phyloP scores from a whole-genome alignment of 2,113 vertebrate species.

The Gnathonemus longibarbis region DNA sequence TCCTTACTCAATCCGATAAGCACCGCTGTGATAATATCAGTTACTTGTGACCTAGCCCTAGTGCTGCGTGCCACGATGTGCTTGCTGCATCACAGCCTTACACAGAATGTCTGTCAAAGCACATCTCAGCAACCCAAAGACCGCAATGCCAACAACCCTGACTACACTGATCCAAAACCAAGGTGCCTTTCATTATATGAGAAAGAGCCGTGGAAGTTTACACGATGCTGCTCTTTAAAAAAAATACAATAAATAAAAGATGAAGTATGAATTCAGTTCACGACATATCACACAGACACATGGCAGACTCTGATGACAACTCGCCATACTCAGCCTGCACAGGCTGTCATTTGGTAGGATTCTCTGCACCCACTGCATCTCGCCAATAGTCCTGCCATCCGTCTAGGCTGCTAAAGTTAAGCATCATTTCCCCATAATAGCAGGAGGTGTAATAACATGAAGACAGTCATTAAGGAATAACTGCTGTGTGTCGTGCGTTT shows the following conservation, averaged over 20 bases:
- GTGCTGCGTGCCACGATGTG: background rate
- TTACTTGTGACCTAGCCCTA: background rate
- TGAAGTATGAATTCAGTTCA: background rate
- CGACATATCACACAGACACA: background rate
- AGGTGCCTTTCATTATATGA: background rate
- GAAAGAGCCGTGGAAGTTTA: background rate
- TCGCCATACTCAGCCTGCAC: background rate
- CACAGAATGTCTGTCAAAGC: background rate
- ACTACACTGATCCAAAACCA: background rate
- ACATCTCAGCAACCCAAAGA: background rate
- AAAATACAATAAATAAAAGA: background rate
- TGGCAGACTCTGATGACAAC: background rate
- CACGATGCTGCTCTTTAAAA: too few species aligned
- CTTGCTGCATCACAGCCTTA: background rate
- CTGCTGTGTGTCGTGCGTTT: background rate
- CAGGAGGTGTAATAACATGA: slow-evolving; percentile 56
- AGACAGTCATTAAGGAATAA: slow-evolving; percentile 38
- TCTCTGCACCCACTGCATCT: background rate
- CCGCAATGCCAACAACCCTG: background rate
- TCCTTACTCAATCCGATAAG: background rate
- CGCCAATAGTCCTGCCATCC: background rate
- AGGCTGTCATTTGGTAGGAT: background rate
- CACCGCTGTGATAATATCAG: background rate
- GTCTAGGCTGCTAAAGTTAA: slow-evolving; percentile 54
- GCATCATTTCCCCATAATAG: slow-evolving; percentile 61